A percentile compares a stretch with the other conserved stretches of the same genome.
phyloP scores from a whole-genome alignment of 2,888 invertebrate genomes.

The Thymelicus acteon region DNA sequence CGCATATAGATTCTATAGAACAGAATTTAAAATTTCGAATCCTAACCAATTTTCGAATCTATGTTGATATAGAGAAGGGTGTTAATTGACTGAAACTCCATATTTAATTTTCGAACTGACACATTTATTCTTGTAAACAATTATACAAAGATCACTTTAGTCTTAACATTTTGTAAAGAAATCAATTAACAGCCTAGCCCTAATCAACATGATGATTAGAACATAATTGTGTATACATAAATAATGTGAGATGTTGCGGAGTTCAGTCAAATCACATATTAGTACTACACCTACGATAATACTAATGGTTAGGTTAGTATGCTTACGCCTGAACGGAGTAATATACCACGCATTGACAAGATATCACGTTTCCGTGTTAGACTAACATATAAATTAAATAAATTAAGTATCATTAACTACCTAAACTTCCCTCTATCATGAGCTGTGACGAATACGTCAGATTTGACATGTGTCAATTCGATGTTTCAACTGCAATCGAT shows the following conservation, averaged over 20 bases:
- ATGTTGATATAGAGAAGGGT: constrained; percentile 79
- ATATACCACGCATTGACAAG: constrained; percentile 77
- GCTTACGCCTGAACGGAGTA: constrained; percentile 45
- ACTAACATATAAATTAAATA: constrained; percentile 59
- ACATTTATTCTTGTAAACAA: constrained; percentile 81
- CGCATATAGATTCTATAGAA: constrained; percentile 46
- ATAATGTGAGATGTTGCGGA: constrained; percentile 63
- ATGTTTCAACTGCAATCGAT: constrained; percentile 60
- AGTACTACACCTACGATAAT: constrained; percentile 41
- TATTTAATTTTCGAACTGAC: constrained; percentile 73
- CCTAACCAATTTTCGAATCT: constrained; percentile 40
- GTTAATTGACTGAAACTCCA: constrained; percentile 86
- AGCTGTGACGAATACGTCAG: constrained; percentile 65
- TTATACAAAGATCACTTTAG: constrained; percentile 76
- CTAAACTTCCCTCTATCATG: constrained; percentile 49
- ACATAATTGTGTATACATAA: constrained; percentile 51
- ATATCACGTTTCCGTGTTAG: constrained; percentile 64
- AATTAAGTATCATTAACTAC: constrained; percentile 45
- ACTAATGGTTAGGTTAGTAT: constrained; percentile 1
- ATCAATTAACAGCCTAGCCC: constrained; percentile 83
- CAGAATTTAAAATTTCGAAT: constrained; percentile 50
- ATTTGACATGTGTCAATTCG: constrained; percentile 71
- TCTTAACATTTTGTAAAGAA: constrained; percentile 73
- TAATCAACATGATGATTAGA: constrained; percentile 68
- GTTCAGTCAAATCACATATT: constrained; percentile 79